phyloP scores from a whole-genome alignment of 2,113 vertebrate species.

The Suncus etruscus region DNA sequence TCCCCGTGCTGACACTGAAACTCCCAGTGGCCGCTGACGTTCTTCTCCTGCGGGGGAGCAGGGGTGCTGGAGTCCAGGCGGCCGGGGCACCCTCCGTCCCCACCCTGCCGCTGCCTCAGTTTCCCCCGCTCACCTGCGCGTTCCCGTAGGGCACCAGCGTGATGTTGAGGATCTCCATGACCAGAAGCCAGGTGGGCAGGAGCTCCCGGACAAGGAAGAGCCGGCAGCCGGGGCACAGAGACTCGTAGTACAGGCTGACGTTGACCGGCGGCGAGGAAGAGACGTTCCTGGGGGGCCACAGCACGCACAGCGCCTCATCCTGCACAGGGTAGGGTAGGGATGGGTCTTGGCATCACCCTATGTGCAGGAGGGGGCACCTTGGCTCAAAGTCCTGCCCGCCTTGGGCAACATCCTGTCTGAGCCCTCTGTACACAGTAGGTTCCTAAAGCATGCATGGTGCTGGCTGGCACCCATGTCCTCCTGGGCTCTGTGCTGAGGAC shows the following conservation, averaged over 20 bases:
- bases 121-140: conserved; percentile 86
- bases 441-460: background rate
- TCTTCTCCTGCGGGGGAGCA: conserved; percentile 89
- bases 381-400: too few relatives aligned
- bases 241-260: conserved; percentile 92
- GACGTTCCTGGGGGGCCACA: fast-evolving
- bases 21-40: conserved; percentile 84
- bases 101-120: too few relatives aligned
- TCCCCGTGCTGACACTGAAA: conserved; percentile 95
- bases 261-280: background rate
- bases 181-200: conserved; percentile 91
- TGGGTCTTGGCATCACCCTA: too few relatives aligned
- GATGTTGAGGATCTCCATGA: conserved; percentile 86
- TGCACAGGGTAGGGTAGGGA: too few relatives aligned
- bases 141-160: conserved; percentile 95
- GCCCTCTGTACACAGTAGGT: background rate
- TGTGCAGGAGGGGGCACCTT: too few relatives aligned
- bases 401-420: too few relatives aligned
- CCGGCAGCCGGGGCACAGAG: conserved; percentile 91
- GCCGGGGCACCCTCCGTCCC: too few relatives aligned
- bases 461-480: too few relatives aligned
- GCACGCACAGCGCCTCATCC: conserved; percentile 73
- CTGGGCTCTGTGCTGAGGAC: too few relatives aligned
- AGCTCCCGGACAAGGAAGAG: conserved; percentile 84
- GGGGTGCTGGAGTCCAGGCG: background rate